phyloP scores from a whole-genome alignment of 2,888 invertebrate species.

The Parnassius glacialis region DNA sequence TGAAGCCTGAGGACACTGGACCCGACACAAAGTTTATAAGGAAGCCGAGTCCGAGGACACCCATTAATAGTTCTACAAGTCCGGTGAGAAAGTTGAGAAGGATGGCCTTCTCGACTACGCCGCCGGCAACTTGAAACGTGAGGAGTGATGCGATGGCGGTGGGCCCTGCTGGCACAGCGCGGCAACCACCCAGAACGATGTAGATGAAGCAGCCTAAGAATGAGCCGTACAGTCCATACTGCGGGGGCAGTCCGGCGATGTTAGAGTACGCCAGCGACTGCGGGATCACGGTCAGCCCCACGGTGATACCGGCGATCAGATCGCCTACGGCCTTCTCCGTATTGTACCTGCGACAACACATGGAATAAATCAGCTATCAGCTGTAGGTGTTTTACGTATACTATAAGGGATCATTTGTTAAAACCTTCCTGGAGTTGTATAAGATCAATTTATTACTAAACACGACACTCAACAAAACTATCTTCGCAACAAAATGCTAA shows the following conservation, averaged over 20 bases:
- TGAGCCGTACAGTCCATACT: slow-evolving; percentile 96
- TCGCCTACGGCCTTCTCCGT: slow-evolving; percentile 89
- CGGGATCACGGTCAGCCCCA: slow-evolving; percentile 96
- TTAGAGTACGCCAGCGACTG: slow-evolving; percentile 92
- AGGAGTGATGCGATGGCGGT: slow-evolving; percentile 95
- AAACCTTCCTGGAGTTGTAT: too few relatives aligned
- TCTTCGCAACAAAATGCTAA: too few relatives aligned
- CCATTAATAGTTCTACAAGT: slow-evolving; percentile 89
- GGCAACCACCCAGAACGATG: slow-evolving; percentile 94
- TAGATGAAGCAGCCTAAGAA: slow-evolving; percentile 95
- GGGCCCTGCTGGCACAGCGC: slow-evolving; percentile 95
- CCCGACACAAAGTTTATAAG: slow-evolving; percentile 94
- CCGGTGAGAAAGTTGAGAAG: slow-evolving; percentile 88
- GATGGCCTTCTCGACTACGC: slow-evolving; percentile 85
- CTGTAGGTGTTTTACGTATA: too few relatives aligned
- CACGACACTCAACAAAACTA: too few relatives aligned
- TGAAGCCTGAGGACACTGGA: slow-evolving; percentile 93
- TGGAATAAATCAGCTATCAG: too few relatives aligned
- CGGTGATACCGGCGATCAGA: slow-evolving; percentile 94
- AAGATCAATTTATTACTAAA: too few relatives aligned
- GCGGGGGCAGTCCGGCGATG: slow-evolving; percentile 88
- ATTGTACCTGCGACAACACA: slow-evolving; percentile 77
- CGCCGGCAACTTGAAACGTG: slow-evolving; percentile 88
- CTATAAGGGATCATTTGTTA: too few relatives aligned
- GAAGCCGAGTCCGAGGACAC: slow-evolving; percentile 90